A percentile compares a stretch with the other conserved stretches of the same genome.
phyloP scores from a whole-genome alignment of 53 echinoderm and acorn worm species.

The Temnopleurus reevesii region DNA sequence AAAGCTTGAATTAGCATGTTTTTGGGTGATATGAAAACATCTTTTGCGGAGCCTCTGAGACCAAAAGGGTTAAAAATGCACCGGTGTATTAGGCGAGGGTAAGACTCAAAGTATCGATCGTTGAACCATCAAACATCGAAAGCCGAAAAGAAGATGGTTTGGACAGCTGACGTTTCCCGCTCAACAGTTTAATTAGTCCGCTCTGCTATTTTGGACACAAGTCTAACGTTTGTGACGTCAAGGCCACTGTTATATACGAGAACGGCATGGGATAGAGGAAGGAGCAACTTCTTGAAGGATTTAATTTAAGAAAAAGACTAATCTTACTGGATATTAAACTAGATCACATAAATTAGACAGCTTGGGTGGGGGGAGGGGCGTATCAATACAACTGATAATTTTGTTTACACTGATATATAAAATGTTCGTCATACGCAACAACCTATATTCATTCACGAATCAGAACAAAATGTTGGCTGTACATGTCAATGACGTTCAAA shows the following conservation, averaged over 20 bases:
- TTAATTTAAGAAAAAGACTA: too few species aligned
- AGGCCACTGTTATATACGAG: background rate
- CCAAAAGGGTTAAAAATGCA: background rate
- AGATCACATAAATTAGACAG: too few species aligned
- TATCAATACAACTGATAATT: too few species aligned
- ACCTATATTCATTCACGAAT: too few species aligned
- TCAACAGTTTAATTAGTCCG: slow-evolving; percentile 40
- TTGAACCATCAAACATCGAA: slow-evolving; percentile 31
- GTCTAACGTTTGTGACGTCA: slow-evolving; percentile 15
- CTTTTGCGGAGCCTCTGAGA: background rate
- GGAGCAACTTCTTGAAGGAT: background rate
- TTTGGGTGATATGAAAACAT: too few species aligned
- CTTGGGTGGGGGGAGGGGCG: too few species aligned
- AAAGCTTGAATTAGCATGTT: too few species aligned
- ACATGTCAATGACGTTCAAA: too few species aligned
- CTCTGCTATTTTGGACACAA: slow-evolving; percentile 10
- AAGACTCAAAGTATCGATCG: background rate
- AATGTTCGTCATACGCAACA: too few species aligned
- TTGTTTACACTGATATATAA: too few species aligned
- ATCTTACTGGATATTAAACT: too few species aligned
- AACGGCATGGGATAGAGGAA: background rate
- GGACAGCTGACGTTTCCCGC: slow-evolving; percentile 25
- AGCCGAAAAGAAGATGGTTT: slow-evolving; percentile 7
- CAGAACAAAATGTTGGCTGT: too few species aligned
- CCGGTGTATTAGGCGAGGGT: background rate